Evolutionary conservation across 1,140 invertebrate species (phyloP), one percentile per base, ranked within the genome.

Genomic region (Ostrea denselamellosa): DNA sequence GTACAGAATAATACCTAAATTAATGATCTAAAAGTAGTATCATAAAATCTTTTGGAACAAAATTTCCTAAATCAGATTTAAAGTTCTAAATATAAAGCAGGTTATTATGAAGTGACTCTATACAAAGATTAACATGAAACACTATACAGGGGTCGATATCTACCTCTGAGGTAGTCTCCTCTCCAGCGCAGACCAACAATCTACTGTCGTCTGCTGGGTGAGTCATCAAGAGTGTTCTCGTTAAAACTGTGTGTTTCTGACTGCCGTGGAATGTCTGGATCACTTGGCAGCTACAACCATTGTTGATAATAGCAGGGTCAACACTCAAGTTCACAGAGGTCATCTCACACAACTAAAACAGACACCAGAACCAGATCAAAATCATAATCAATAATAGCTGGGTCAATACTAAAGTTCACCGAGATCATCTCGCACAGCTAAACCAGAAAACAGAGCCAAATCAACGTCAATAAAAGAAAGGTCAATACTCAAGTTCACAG

Each of bases 201-300:
- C 90, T 90, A 52, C 87, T 90, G 12, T 90, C 86, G 54, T 92
- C 89, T 28, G 53, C 84, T 22, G 96, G 91, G 87, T 95, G 95
- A 28, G 92, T 86, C 85, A 97, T 91, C 53, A 97, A 95, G 82
- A 96, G 96, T 2, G 96, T 96, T 77, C 96, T 95, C 4, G 96
- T 96, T 84, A 97, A 94, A 25, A 96, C 92, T 7, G 96, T 96
- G 89, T 97, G 96, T 68, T 95, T 95, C 25, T 94, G 95, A 4
- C 97, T 96, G 3, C 96, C 97, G 62, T 95, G 93, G 89, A 97
- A 96, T 0, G 95, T 96, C 85, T 97, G 96, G 25, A 96, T 93
- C 5, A 95, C 91, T 85, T 96, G 96, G 91, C 95, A 96, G 1
- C 93, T 92, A 85, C 95, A 91, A 10, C 90, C 82, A 65, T 89